phyloP scores from a whole-genome alignment of 1,140 invertebrate species.

The Odontomachus brunneus region DNA sequence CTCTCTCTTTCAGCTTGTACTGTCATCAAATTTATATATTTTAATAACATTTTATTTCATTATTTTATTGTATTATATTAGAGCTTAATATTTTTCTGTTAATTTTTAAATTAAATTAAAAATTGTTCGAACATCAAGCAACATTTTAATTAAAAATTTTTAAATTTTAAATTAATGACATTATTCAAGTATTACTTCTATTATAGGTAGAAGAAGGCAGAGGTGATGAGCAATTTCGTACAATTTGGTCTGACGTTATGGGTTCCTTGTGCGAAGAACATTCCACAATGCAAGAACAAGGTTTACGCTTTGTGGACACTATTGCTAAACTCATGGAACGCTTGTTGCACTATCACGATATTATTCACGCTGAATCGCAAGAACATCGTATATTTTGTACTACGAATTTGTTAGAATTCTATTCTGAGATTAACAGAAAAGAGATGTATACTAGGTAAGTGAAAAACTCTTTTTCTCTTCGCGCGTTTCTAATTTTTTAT shows the following conservation, averaged over 20 bases:
- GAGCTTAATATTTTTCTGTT: no score
- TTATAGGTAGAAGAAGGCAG: constrained; percentile 90
- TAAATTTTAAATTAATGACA: no score
- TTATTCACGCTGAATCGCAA: constrained; percentile 93
- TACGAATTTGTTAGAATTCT: constrained; percentile 96
- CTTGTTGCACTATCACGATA: constrained; percentile 93
- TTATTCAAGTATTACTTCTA: no score
- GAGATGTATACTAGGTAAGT: constrained; percentile 95
- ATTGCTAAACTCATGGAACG: constrained; percentile 92
- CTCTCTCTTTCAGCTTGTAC: no score
- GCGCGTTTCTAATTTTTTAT: neutral
- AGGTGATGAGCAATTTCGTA: constrained; percentile 91
- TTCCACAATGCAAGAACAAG: constrained; percentile 88
- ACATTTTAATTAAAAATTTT: no score
- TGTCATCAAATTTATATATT: no score
- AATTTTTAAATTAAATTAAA: no score
- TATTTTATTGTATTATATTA: constrained; percentile 13
- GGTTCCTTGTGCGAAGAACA: constrained; percentile 90
- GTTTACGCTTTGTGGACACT: constrained; percentile 91
- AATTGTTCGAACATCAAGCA: no score
- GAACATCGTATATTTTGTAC: constrained; percentile 96
- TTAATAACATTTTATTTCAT: neutral
- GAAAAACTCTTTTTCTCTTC: neutral
- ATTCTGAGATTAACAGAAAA: constrained; percentile 95
- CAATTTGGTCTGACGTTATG: constrained; percentile 91